A percentile compares a stretch with the other conserved stretches of the same genome.
phyloP scores from a whole-genome alignment of 2,113 vertebrate genomes.

The Lucifuga dentata region DNA sequence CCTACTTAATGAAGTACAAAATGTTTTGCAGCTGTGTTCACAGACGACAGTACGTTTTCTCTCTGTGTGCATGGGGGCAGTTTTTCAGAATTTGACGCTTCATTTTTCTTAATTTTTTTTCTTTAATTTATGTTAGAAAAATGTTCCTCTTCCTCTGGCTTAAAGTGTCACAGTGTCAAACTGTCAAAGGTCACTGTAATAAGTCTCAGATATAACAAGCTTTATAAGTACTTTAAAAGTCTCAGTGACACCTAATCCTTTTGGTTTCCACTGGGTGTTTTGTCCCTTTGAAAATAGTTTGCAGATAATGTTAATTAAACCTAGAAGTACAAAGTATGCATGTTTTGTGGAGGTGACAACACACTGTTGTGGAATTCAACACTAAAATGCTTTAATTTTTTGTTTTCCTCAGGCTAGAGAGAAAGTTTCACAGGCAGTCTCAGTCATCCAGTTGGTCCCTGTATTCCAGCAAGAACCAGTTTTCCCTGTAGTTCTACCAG shows the following conservation, averaged over 20 bases:
- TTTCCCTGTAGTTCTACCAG: slow-evolving; percentile 20
- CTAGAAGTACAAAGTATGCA: too few relatives aligned
- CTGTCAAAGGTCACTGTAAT: slow-evolving; percentile 46
- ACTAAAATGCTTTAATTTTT: slow-evolving; percentile 44
- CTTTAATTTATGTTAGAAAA: slow-evolving; percentile 40
- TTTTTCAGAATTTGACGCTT: slow-evolving; percentile 13
- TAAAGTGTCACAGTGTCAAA: slow-evolving; percentile 27
- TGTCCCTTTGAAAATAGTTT: too few relatives aligned
- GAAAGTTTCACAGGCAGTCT: slow-evolving; percentile 42
- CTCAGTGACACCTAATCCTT: background rate
- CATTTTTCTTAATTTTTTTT: slow-evolving; percentile 1
- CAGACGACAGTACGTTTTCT: background rate
- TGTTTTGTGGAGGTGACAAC: too few relatives aligned
- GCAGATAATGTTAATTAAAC: too few relatives aligned
- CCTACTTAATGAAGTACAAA: background rate
- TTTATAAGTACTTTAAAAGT: slow-evolving; percentile 16
- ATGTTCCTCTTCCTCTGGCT: slow-evolving; percentile 24
- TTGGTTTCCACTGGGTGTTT: background rate
- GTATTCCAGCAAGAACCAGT: slow-evolving; percentile 26
- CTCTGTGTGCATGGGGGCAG: too few relatives aligned
- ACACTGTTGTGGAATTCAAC: background rate
- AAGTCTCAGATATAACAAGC: slow-evolving; percentile 17
- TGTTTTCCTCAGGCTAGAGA: slow-evolving; percentile 60
- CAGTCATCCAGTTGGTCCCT: slow-evolving; percentile 25
- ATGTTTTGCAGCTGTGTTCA: background rate